Evolutionary conservation across 2,797 vertebrate genomes (phyloP).

Genomic region (Sebastes cheni): DNA sequence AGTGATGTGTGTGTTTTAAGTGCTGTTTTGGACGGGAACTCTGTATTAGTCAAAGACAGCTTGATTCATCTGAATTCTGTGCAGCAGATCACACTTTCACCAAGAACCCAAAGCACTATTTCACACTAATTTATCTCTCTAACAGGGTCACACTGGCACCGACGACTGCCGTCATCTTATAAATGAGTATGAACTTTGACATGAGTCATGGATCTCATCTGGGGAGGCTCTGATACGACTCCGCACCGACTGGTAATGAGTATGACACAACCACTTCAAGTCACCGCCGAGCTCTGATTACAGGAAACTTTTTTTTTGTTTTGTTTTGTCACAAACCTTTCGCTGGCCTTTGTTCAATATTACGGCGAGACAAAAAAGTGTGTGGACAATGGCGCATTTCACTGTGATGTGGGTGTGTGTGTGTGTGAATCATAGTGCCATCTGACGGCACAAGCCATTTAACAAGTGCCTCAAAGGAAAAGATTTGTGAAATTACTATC

Average conservation of each 20-base stretch:
- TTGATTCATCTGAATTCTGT: conserved; percentile 31
- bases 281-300: conserved; percentile 44
- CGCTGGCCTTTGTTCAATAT: conserved; percentile 49
- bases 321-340: conserved; percentile 46
- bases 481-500: conserved; percentile 30
- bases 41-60: conserved; percentile 4
- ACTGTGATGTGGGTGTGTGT: conserved; percentile 55
- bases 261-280: conserved; percentile 38
- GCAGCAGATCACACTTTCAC: conserved; percentile 28
- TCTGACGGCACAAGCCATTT: conserved; percentile 57
- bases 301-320: conserved; percentile 21
- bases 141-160: conserved; percentile 21
- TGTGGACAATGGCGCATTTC: conserved; percentile 50
- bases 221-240: conserved; percentile 32
- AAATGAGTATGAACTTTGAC: conserved; percentile 55
- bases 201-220: conserved; percentile 40
- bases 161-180: conserved; percentile 8
- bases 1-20: not conserved
- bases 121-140: conserved; percentile 30
- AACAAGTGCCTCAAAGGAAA: conserved; percentile 42
- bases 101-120: conserved; percentile 26
- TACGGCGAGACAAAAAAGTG: conserved; percentile 53
- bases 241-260: conserved; percentile 32
- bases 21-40: not conserved
- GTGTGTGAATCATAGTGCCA: conserved; percentile 67